Evolutionary conservation across 2,113 vertebrate genomes (phyloP).

Genomic region (Archilochus colubris): DNA sequence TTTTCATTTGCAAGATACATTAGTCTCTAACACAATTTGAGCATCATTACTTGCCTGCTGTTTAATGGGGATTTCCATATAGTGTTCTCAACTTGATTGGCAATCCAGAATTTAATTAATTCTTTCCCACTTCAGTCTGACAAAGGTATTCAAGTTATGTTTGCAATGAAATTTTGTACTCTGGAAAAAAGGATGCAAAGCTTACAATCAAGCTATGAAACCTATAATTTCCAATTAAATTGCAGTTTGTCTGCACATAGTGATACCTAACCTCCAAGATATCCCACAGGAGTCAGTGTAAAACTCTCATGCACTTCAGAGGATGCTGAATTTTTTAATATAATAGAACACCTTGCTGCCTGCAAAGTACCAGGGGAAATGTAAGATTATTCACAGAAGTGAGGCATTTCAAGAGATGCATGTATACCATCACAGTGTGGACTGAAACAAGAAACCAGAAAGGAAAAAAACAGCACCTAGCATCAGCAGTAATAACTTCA

Average conservation of each 20-base stretch:
- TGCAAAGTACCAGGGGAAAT: background rate
- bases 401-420: background rate
- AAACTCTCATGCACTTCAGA: background rate
- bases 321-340: background rate
- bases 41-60: background rate
- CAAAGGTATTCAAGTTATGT: constrained; percentile 5
- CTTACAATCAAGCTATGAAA: background rate
- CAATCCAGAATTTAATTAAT: background rate
- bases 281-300: background rate
- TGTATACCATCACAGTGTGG: background rate
- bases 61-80: constrained; percentile 28
- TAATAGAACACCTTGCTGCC: background rate
- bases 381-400: background rate
- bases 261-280: fast-evolving
- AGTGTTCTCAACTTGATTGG: constrained; percentile 23
- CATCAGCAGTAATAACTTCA: background rate
- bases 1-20: constrained; percentile 39
- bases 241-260: background rate
- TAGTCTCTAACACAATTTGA: constrained; percentile 14
- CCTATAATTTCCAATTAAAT: background rate
- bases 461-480: background rate
- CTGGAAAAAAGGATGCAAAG: background rate
- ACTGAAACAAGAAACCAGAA: constrained; percentile 5
- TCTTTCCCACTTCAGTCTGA: background rate
- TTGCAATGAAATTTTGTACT: background rate